Evolutionary conservation across 1,140 invertebrate genomes (phyloP), one percentile per base, ranked within the genome.

Genomic region (Cotesia chilonis): DNA sequence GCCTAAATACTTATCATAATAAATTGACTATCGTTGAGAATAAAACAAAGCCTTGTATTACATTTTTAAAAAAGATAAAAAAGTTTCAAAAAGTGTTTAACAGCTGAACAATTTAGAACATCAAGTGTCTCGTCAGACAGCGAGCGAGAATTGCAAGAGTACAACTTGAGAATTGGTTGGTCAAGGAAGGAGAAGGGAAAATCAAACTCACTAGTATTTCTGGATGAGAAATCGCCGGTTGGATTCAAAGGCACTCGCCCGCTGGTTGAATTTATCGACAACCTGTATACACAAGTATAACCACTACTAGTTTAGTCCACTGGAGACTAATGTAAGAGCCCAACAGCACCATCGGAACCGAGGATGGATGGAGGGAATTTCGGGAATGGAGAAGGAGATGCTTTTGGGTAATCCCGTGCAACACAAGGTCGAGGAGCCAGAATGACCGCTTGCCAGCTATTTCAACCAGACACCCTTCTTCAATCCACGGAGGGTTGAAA

Each of bases 181-280:
- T 59, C 57, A 59, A 59, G 20, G 14, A 59, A 6, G 2, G 14
- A 28, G 28, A 28, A 28, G 28, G 28, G 28, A 7, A 47, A 47
- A 47, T 47, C 6, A 6, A 9, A 47, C 41, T 47, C 41, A 47
- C 6, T 10, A 47, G 52, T 51, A 68, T 61, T 59, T 66, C 52
- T 66, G 38, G 68, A 51, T 28, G 68, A 63, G 68, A 68, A 38
- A 74, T 70, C 55, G 74, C 78, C 74, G 73, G 73, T 47, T 7
- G 41, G 69, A 80, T 79, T 79, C 77, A 78, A 78, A 78, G 74
- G 77, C 75, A 71, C 75, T 72, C 74, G 80, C 79, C 80, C 78
- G 79, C 79, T 79, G 67, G 59, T 63, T 83, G 79, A 83, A 84
- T 85, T 85, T 85, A 85, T 85, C 82, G 84, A 85, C 84, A 86